Percentiles rank a stretch among this genome's conserved stretches.
phyloP scores from a whole-genome alignment of 2,888 invertebrate genomes.

The Melieria picta region DNA sequence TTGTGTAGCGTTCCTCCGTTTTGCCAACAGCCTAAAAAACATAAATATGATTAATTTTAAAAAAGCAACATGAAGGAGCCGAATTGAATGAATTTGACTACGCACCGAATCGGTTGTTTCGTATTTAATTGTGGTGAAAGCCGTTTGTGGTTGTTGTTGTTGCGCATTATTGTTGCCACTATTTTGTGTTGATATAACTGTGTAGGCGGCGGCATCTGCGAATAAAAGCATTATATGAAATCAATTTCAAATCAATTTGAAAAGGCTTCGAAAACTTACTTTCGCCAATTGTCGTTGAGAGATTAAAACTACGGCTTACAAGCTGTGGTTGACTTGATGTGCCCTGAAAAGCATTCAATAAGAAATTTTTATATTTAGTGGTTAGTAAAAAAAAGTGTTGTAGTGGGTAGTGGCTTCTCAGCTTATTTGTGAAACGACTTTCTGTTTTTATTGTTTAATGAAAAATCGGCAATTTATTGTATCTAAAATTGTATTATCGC shows the following conservation, averaged over 20 bases:
- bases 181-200: conserved; percentile 54
- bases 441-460: no score
- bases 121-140: conserved; percentile 47
- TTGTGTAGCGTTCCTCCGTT: conserved; percentile 47
- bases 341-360: conserved; percentile 48
- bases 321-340: conserved; percentile 59
- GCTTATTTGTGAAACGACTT: no score
- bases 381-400: neutral
- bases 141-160: conserved; percentile 40
- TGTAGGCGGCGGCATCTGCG: conserved; percentile 51
- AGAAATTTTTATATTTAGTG: neutral
- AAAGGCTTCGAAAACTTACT: conserved; percentile 49
- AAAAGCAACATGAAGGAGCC: no score
- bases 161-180: conserved; percentile 42
- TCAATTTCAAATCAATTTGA: conserved; percentile 5
- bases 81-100: neutral
- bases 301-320: conserved; percentile 53
- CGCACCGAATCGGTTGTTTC: conserved; percentile 38
- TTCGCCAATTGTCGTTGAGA: conserved; percentile 53
- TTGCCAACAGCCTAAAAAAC: conserved; percentile 16
- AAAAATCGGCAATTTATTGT: no score
- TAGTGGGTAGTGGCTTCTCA: no score
- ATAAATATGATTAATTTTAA: neutral
- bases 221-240: conserved; percentile 8
- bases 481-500: no score